Conservation (phyloP, 1,140 invertebrate genomes). For the Trachelipus rathkii region DNA sequence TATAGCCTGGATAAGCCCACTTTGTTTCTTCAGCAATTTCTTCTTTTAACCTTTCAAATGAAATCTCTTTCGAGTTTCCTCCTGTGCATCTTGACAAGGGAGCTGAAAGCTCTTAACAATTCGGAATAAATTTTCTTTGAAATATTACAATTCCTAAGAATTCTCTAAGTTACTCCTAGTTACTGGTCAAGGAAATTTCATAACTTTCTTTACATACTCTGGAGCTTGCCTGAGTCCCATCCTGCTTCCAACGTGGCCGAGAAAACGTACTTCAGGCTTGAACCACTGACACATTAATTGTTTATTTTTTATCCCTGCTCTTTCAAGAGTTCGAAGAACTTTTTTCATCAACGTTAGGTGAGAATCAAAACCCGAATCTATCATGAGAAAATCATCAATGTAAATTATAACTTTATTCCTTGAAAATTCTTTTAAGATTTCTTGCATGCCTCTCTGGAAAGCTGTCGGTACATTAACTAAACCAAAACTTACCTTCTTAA, state of each 20-base stretch:
- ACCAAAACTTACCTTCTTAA: conserved; percentile 14
- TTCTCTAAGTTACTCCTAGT: neutral
- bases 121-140: conserved; percentile 18
- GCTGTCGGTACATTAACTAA: conserved; percentile 11
- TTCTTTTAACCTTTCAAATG: neutral
- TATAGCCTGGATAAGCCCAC: no score
- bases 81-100: no score
- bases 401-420: conserved; percentile 6
- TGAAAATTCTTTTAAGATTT: conserved; percentile 1
- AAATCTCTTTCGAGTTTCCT: neutral
- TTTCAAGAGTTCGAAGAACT: neutral
- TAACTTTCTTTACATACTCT: neutral
- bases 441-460: conserved; percentile 19
- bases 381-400: conserved; percentile 18
- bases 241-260: neutral
- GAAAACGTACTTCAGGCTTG: conserved; percentile 5
- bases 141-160: conserved; percentile 10
- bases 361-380: neutral
- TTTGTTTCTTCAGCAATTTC: neutral
- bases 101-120: conserved; percentile 5
- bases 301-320: conserved; percentile 18
- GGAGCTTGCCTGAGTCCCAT: neutral
- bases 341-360: neutral
- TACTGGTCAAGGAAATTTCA: neutral
- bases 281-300: neutral